Evolutionary conservation across 2,797 vertebrate species (phyloP).

Genomic region (Chanos chanos): DNA sequence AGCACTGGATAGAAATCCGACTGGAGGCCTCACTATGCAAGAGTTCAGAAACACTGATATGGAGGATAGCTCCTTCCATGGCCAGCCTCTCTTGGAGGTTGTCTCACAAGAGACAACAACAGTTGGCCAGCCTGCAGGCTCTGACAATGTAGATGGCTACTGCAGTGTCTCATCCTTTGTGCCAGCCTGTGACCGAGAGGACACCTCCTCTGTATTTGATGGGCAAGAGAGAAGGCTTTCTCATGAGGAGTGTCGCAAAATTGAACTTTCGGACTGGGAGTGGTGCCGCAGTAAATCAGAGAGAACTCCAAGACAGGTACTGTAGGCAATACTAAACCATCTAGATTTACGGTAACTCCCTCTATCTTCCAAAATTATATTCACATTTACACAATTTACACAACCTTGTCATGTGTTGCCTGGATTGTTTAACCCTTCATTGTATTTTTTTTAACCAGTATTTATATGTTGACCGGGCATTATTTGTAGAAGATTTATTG

Average conservation of each 20-base stretch:
- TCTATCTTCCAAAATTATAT: too few relatives aligned
- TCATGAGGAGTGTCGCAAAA: constrained; percentile 79
- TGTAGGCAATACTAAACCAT: background rate
- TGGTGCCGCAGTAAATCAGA: constrained; percentile 97
- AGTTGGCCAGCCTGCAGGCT: constrained; percentile 34
- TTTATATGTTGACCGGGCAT: too few relatives aligned
- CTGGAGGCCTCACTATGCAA: constrained; percentile 53
- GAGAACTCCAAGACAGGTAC: constrained; percentile 92
- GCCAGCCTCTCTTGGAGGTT: constrained; percentile 56
- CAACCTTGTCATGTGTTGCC: too few relatives aligned
- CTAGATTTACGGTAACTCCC: too few relatives aligned
- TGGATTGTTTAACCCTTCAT: too few relatives aligned
- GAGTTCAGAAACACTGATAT: constrained; percentile 73
- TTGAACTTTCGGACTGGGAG: constrained; percentile 91
- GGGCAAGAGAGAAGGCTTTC: constrained; percentile 81
- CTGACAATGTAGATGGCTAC: constrained; percentile 47
- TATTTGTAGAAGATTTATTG: too few relatives aligned
- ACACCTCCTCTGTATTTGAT: constrained; percentile 67
- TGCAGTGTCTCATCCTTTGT: constrained; percentile 46
- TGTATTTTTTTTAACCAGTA: too few relatives aligned
- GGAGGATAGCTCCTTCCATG: constrained; percentile 66
- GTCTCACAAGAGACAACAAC: constrained; percentile 43
- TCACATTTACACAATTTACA: background rate
- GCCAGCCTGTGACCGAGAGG: constrained; percentile 51
- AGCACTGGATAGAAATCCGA: constrained; percentile 50